phyloP scores from a whole-genome alignment of 2,113 vertebrate genomes.

The Brevimyrus niger region DNA sequence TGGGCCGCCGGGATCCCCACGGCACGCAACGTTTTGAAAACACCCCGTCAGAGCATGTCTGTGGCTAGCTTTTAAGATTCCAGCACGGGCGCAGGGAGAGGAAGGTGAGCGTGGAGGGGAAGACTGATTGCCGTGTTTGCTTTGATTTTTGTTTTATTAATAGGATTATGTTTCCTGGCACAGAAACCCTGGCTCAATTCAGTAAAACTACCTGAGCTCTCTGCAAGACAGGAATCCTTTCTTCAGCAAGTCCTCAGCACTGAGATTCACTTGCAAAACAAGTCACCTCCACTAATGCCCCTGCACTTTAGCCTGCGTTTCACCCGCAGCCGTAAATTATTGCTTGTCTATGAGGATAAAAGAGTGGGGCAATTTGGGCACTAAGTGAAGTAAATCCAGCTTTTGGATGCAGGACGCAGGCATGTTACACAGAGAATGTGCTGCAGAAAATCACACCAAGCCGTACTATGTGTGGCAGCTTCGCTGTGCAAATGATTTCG shows the following conservation, averaged over 20 bases:
- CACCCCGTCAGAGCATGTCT: constrained; percentile 18
- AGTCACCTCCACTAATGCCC: constrained; percentile 18
- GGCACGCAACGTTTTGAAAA: constrained; percentile 32
- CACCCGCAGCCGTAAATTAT: constrained; percentile 18
- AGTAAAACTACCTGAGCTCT: constrained; percentile 46
- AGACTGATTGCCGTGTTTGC: constrained; percentile 38
- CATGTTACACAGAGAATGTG: background rate
- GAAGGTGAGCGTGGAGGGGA: constrained; percentile 27
- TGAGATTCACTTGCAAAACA: constrained; percentile 28
- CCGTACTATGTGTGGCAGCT: background rate
- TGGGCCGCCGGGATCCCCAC: constrained; percentile 5
- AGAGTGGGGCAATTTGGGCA: background rate
- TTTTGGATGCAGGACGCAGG: constrained; percentile 4
- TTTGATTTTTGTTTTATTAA: constrained; percentile 58
- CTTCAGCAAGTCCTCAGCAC: constrained; percentile 34
- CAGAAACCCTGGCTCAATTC: constrained; percentile 27
- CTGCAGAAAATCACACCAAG: background rate
- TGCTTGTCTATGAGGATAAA: constrained; percentile 21
- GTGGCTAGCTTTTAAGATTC: constrained; percentile 31
- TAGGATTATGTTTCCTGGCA: constrained; percentile 46
- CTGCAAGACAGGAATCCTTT: constrained; percentile 39
- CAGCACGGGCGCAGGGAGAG: background rate
- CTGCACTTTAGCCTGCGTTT: constrained; percentile 25
- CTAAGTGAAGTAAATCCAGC: constrained; percentile 18
- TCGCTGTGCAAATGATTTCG: background rate